Conservation (phyloP, 2,797 vertebrate species). For the Leptatherina wallacei region DNA sequence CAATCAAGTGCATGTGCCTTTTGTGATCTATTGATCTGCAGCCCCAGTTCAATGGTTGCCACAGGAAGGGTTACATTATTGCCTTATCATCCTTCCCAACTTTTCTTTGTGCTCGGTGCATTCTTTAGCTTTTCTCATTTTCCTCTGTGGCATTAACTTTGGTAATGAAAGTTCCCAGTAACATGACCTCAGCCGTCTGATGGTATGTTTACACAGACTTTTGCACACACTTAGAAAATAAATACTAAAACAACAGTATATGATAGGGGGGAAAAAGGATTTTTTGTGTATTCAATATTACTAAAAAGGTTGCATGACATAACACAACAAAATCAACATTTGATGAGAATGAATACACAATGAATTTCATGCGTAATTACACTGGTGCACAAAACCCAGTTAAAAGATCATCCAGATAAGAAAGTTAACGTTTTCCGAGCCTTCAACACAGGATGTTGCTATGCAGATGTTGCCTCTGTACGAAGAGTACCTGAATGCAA, state of each 20-base stretch:
- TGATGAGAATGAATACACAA: background rate
- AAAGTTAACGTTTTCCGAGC: background rate
- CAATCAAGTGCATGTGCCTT: conserved; percentile 67
- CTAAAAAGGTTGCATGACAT: background rate
- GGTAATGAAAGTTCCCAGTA: background rate
- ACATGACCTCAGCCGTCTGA: background rate
- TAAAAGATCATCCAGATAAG: background rate
- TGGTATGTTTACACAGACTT: background rate
- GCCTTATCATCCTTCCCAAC: conserved; percentile 36
- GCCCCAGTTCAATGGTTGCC: conserved; percentile 46
- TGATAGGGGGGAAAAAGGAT: background rate
- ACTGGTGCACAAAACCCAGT: background rate
- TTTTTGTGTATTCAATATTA: background rate
- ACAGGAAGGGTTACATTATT: conserved; percentile 53
- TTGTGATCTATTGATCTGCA: conserved; percentile 74
- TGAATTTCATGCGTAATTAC: background rate
- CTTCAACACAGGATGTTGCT: background rate
- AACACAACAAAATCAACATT: background rate
- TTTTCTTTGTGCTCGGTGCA: conserved; percentile 25
- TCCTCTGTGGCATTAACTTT: conserved; percentile 1
- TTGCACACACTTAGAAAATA: background rate
- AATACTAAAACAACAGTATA: background rate
- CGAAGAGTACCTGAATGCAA: background rate
- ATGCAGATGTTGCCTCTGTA: background rate
- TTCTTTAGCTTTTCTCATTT: conserved; percentile 7